Evolutionary conservation across 2,888 invertebrate species (phyloP), one percentile per base, ranked within the genome.

Genomic region (Notodonta ziczac): DNA sequence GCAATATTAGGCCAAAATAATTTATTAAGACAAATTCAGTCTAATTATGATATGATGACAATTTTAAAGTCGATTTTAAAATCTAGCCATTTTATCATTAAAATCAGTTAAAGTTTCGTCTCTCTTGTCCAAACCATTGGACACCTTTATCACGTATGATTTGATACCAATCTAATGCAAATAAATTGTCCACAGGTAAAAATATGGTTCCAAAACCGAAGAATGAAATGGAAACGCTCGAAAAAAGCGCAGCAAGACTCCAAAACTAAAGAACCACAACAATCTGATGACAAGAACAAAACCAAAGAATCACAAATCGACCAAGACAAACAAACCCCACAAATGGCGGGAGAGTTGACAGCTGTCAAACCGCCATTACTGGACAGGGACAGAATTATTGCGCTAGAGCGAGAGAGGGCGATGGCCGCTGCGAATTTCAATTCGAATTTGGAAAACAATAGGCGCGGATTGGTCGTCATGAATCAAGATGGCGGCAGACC

Each of bases 221-320:
- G 99, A 77, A 99, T 99, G 99, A 99, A 99, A 87, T 99, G 99
- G 98, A 99, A 99, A 87, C 94, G 99, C 12, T 98, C 98, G 70
- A 99, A 99, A 95, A 99, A 99, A 82, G 98, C 98, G 0, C 98
- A 98, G 85, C 97, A 97, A 73, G 98, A 98, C 89, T 96, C 97
- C 40, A 97, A 97, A 90, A 81, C 72, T 55, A 95, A 95, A 60
- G 93, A 94, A 62, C 72, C 82, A 9, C 86, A 87, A 60, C 83
- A 84, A 62, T 73, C 71, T 59, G 92, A 93, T 58, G 91, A 92
- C 32, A 91, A 93, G 76, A 86, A 74, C 57, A 84, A 90, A 79
- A 73, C 85, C 9, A 86, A 86, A 67, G 90, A 91, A 69, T 81
- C 67, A 58, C 78, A 75, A n/a, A 63, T 80, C 24, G 88, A 88